Percentiles rank a stretch among this genome's conserved stretches.
phyloP scores from a whole-genome alignment of 2,113 vertebrate genomes.

The Oostethus manadensis region DNA sequence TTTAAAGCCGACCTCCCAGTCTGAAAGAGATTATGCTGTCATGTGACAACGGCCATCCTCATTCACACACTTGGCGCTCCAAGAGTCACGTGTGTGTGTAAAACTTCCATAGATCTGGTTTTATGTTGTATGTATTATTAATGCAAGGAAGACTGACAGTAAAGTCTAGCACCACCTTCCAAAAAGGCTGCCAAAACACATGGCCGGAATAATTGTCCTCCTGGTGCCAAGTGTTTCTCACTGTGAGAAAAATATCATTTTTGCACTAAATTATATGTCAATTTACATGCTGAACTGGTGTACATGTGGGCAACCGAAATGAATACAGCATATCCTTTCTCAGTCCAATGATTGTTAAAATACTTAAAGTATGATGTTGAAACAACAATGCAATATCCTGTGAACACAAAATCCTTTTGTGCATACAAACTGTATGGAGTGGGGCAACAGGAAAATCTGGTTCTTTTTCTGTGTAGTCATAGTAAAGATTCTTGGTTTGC shows the following conservation, averaged over 20 bases:
- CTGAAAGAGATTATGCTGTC: conserved; percentile 48
- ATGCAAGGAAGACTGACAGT: not conserved
- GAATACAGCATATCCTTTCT: not conserved
- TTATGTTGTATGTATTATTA: conserved; percentile 24
- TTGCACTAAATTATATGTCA: too few species aligned
- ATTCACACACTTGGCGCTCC: conserved; percentile 23
- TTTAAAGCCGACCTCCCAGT: conserved; percentile 54
- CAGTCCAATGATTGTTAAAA: conserved; percentile 20
- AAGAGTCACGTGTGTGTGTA: conserved; percentile 21
- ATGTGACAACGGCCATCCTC: conserved; percentile 46
- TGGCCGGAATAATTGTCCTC: not conserved
- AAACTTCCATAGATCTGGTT: conserved; percentile 17
- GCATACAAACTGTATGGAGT: not conserved
- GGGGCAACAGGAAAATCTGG: not conserved
- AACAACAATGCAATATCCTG: not conserved
- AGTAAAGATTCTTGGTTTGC: not conserved
- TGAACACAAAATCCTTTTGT: not conserved
- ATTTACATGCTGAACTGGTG: not conserved
- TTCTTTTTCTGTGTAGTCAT: not conserved
- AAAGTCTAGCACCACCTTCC: not conserved
- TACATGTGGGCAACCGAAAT: not conserved
- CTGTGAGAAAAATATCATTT: too few species aligned
- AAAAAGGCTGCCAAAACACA: not conserved
- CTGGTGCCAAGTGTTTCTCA: too few species aligned
- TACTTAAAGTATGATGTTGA: not conserved